phyloP scores from a whole-genome alignment of 2,888 invertebrate genomes.

The Pterostichus niger region DNA sequence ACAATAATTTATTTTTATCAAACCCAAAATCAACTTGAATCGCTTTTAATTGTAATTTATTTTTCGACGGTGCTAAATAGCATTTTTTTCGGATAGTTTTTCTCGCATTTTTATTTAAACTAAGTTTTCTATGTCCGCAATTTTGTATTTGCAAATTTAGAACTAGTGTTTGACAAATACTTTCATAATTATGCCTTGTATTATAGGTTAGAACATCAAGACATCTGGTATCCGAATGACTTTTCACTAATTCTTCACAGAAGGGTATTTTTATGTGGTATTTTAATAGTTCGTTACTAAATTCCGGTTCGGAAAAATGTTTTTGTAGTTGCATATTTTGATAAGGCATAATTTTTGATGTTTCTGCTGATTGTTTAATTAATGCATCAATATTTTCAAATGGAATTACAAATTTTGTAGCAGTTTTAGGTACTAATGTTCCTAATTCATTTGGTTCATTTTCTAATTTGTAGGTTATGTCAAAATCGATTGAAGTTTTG shows the following conservation, averaged over 20 bases:
- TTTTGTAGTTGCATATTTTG: background rate
- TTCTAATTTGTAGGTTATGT: too few relatives aligned
- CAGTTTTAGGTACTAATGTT: too few relatives aligned
- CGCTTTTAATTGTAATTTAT: constrained; percentile 1
- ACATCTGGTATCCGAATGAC: background rate
- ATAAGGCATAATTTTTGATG: background rate
- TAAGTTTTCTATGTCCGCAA: background rate
- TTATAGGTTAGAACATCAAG: background rate
- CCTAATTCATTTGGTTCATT: background rate
- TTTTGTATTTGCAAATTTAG: constrained; percentile 46
- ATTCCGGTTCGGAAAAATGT: constrained; percentile 7
- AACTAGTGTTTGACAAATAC: constrained; percentile 22
- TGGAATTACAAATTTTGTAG: too few relatives aligned
- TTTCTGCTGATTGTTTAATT: background rate
- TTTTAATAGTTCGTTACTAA: background rate
- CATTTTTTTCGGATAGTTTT: constrained; percentile 13
- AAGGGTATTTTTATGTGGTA: background rate
- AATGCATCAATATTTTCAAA: background rate
- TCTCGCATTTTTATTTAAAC: background rate
- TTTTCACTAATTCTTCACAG: background rate
- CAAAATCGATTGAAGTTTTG: too few relatives aligned
- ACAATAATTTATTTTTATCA: background rate
- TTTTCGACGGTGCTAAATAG: background rate
- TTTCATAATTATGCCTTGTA: background rate
- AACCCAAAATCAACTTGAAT: constrained; percentile 4